A percentile compares a stretch with the other conserved stretches of the same genome.
phyloP scores from a whole-genome alignment of 1,140 invertebrate genomes.

The Brachionus manjavacas region DNA sequence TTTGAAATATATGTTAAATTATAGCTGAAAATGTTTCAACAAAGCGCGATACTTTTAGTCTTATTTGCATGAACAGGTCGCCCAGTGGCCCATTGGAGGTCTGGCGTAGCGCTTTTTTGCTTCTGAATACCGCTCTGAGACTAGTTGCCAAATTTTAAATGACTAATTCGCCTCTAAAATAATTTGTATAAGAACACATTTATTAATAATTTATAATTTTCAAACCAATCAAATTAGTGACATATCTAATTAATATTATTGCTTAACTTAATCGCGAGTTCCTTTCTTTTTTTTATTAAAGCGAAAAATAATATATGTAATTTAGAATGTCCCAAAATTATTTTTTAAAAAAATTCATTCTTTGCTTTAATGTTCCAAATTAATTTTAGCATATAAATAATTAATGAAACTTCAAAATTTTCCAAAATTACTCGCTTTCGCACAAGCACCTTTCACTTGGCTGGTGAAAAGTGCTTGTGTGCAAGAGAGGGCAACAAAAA shows the following conservation, averaged over 20 bases:
- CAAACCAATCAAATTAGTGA: not conserved
- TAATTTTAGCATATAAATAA: too few relatives aligned
- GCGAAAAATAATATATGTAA: too few relatives aligned
- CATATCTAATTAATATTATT: not conserved
- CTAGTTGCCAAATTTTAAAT: not conserved
- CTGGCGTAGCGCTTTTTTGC: not conserved
- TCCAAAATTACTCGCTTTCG: too few relatives aligned
- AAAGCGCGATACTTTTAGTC: not conserved
- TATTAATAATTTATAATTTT: not conserved
- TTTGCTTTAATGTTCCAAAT: too few relatives aligned
- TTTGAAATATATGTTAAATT: conserved; percentile 31
- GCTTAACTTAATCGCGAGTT: not conserved
- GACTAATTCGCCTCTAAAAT: not conserved
- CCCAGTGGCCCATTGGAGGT: not conserved
- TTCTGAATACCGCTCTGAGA: not conserved
- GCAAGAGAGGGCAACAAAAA: too few relatives aligned
- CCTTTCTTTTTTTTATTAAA: not conserved
- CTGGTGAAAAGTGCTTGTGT: too few relatives aligned
- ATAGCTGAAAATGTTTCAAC: conserved; percentile 36
- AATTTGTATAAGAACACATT: not conserved
- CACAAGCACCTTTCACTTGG: too few relatives aligned
- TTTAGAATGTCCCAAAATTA: too few relatives aligned
- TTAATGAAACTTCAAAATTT: too few relatives aligned
- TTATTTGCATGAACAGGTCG: not conserved
- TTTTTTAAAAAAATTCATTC: too few relatives aligned